Base-by-base conservation (phyloP, 1,140 invertebrate genomes). In the Eciton burchellii region DNA sequence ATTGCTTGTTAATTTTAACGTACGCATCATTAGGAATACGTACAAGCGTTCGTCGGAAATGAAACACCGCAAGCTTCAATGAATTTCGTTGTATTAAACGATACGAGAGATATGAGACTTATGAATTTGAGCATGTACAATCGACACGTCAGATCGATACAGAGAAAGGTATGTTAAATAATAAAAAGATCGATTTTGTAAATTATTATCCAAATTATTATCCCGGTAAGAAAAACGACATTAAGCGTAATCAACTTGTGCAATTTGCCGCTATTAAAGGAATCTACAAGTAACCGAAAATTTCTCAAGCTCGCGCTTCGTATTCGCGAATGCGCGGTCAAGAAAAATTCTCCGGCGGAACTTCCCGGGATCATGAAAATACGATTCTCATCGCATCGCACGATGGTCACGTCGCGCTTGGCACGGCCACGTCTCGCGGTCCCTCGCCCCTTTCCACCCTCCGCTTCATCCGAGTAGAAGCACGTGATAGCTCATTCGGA, bases 401-500 rank as follows among this genome's bases (percentile, higher is more conserved):
- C 43, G 43, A 47, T 19, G 21, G 21, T 56, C 21, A 66, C 21
- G 14, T 66, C 54, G 56, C 62, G 70, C n/a, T 54, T 81, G 19
- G 43, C 21, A 76, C 41, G 41, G 45, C 47, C 74, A 77, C 62
- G 21, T 70, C 56, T 79, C 74, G 52, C 41, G 52, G 49, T 70
- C 63, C 63, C 41, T 68, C 63, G 63, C 49, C 16, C 12, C 24
- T 63, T 16, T 45, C 56, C 63, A 56, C 24, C 63, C 63, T 45
- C 11, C 35, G 49, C 74, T 77, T 68, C 12, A 19, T 49, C 52
- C 74, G 63, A 79, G 49, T 70, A 56, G 70, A 77, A 79, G 74
- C 74, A 49, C 74, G 74, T 79, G 6, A 52, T 79, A 81, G 70
- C 47, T 73, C 47, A 73, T 74, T 72, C 68, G 65, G 70, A 73